Evolutionary conservation across 2,797 vertebrate species (phyloP).

Genomic region (Esox lucius): DNA sequence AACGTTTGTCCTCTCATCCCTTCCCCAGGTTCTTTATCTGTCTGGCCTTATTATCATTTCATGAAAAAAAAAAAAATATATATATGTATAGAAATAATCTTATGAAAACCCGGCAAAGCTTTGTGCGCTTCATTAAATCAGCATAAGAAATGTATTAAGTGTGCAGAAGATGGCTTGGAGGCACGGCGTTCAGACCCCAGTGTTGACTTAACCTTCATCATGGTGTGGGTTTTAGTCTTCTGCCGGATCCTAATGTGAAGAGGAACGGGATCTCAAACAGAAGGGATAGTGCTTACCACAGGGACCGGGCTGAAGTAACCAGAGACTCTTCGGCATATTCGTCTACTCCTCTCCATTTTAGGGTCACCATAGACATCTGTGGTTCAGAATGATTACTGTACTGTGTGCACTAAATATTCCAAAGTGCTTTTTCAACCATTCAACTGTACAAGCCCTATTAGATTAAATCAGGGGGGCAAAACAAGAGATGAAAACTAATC

Average conservation of each 20-base stretch:
- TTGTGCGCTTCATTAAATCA: constrained; percentile 99
- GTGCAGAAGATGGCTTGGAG: constrained; percentile 79
- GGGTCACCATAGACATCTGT: neutral
- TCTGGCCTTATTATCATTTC: constrained; percentile 93
- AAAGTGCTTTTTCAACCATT: neutral
- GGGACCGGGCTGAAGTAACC: constrained; percentile 21
- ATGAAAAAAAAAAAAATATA: constrained; percentile 81
- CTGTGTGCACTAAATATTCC: neutral
- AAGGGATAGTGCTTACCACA: constrained; percentile 52
- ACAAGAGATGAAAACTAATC: neutral
- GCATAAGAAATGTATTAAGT: constrained; percentile 99
- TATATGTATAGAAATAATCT: no score
- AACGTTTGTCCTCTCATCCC: constrained; percentile 80
- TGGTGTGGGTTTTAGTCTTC: constrained; percentile 42
- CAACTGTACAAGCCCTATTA: neutral
- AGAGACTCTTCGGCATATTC: neutral
- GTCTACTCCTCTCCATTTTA: neutral
- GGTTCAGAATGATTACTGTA: neutral
- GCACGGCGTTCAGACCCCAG: constrained; percentile 44
- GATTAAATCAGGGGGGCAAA: neutral
- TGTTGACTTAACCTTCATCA: constrained; percentile 76
- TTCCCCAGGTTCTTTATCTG: constrained; percentile 57
- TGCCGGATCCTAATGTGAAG: constrained; percentile 30
- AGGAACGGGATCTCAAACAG: constrained; percentile 3
- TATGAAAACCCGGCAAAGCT: constrained; percentile 97